These are phyloP conservation scores for Bombylius discolor DNA, from an alignment of 2,888 invertebrate species.

Conservation along the genomic window DNA sequence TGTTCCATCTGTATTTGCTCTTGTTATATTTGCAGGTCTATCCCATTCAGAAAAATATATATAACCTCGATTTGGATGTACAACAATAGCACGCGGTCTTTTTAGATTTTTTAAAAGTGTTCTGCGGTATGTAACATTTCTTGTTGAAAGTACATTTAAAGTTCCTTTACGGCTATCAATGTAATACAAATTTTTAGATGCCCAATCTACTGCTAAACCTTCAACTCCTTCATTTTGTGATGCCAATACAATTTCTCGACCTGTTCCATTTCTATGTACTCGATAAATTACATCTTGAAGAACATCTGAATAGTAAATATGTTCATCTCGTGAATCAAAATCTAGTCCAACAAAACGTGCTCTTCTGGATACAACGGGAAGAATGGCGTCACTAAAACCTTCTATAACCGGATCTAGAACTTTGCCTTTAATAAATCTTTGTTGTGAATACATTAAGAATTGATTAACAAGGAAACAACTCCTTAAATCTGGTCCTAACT, in stretches of 20 bases:
- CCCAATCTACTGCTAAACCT: conserved; percentile 92
- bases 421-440: conserved; percentile 89
- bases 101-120: conserved; percentile 78
- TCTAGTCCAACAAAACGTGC: conserved; percentile 92
- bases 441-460: conserved; percentile 91
- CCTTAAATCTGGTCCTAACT: conserved; percentile 56
- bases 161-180: conserved; percentile 91
- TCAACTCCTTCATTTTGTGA: conserved; percentile 96
- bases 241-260: conserved; percentile 78
- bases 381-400: conserved; percentile 88
- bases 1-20: conserved; percentile 82
- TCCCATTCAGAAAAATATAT: conserved; percentile 96
- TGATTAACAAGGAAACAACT: conserved; percentile 73
- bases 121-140: conserved; percentile 70
- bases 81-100: conserved; percentile 88
- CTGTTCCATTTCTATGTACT: conserved; percentile 64
- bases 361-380: conserved; percentile 81
- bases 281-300: conserved; percentile 87
- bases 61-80: conserved; percentile 88
- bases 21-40: conserved; percentile 88
- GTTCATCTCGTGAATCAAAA: conserved; percentile 78
- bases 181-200: conserved; percentile 86
- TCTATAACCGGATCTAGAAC: conserved; percentile 76
- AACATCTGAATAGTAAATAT: conserved; percentile 96
- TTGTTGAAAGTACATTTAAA: conserved; percentile 79